A percentile compares a stretch with the other conserved stretches of the same genome.
phyloP scores from a whole-genome alignment of 2,888 invertebrate genomes.

The Xanthorhoe spadicearia region DNA sequence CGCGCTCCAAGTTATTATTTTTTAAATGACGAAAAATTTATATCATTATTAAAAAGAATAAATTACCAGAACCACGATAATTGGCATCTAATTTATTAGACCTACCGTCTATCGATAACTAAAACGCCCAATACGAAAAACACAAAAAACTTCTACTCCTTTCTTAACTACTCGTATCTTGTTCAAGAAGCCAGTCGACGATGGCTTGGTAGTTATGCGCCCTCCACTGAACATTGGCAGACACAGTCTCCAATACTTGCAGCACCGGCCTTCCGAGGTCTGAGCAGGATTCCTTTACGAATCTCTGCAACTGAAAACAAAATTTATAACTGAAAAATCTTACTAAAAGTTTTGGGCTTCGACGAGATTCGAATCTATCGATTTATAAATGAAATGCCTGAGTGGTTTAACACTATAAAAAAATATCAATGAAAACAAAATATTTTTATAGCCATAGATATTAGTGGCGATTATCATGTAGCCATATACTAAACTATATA shows the following conservation, averaged over 20 bases:
- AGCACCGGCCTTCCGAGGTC: slow-evolving; percentile 90
- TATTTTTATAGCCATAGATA: too few relatives aligned
- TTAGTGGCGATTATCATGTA: too few relatives aligned
- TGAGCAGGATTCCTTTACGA: slow-evolving; percentile 86
- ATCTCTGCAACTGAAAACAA: slow-evolving; percentile 86
- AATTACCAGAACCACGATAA: too few relatives aligned
- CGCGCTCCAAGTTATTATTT: too few relatives aligned
- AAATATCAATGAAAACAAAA: too few relatives aligned
- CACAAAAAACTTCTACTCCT: background rate
- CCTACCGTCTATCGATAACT: background rate
- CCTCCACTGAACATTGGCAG: slow-evolving; percentile 94
- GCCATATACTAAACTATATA: too few relatives aligned
- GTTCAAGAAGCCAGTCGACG: slow-evolving; percentile 87
- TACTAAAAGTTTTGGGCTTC: too few relatives aligned
- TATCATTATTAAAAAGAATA: too few relatives aligned
- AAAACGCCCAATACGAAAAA: background rate
- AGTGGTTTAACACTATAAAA: too few relatives aligned
- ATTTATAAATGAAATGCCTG: too few relatives aligned
- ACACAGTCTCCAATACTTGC: slow-evolving; percentile 92
- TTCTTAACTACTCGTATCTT: slow-evolving; percentile 45
- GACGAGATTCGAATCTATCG: background rate
- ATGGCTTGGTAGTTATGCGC: slow-evolving; percentile 89
- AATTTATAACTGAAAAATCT: too few relatives aligned
- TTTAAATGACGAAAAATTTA: too few relatives aligned
- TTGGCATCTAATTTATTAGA: background rate